A percentile compares a stretch with the other conserved stretches of the same genome.
Conservation (phyloP, 2,797 vertebrate species). For the Synanceia verrucosa region DNA sequence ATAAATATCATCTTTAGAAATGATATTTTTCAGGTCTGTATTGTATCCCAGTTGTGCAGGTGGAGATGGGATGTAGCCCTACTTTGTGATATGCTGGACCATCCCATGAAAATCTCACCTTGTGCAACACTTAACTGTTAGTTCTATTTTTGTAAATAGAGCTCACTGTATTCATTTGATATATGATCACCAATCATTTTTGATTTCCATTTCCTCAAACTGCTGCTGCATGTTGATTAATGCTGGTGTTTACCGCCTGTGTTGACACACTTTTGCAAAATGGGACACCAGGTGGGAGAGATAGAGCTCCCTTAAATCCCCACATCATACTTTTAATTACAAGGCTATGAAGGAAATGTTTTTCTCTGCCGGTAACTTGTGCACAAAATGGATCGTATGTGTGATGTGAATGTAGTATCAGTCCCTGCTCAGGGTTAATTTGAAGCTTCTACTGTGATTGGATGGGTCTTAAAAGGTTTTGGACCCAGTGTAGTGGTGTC, state of each 20-base stretch:
- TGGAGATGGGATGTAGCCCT: not conserved
- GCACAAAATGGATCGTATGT: slow-evolving; percentile 5
- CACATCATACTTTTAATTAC: slow-evolving; percentile 45
- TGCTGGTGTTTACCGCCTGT: slow-evolving; percentile 40
- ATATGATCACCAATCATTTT: slow-evolving; percentile 37
- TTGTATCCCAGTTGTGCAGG: slow-evolving; percentile 1
- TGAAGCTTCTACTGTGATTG: slow-evolving; percentile 35
- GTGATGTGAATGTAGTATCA: slow-evolving; percentile 18
- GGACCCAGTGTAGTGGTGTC: slow-evolving; percentile 8
- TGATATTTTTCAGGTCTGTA: not conserved
- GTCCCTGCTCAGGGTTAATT: slow-evolving; percentile 39
- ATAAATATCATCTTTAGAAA: not conserved
- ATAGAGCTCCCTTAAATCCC: slow-evolving; percentile 15
- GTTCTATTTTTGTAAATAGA: slow-evolving; percentile 30
- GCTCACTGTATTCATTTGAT: slow-evolving; percentile 14
- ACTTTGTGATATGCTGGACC: not conserved
- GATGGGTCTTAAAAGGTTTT: slow-evolving; percentile 45
- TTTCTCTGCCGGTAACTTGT: slow-evolving; percentile 22
- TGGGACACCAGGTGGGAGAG: slow-evolving; percentile 53
- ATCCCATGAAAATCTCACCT: slow-evolving; percentile 1
- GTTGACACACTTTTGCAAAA: slow-evolving; percentile 59
- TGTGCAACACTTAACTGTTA: not conserved
- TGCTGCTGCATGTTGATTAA: slow-evolving; percentile 36
- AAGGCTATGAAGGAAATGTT: slow-evolving; percentile 29
- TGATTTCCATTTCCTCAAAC: slow-evolving; percentile 31